A percentile compares a stretch with the other conserved stretches of the same genome.
Evolutionary conservation across 2,888 invertebrate genomes (phyloP).

Genomic region (Deilephila elpenor): DNA sequence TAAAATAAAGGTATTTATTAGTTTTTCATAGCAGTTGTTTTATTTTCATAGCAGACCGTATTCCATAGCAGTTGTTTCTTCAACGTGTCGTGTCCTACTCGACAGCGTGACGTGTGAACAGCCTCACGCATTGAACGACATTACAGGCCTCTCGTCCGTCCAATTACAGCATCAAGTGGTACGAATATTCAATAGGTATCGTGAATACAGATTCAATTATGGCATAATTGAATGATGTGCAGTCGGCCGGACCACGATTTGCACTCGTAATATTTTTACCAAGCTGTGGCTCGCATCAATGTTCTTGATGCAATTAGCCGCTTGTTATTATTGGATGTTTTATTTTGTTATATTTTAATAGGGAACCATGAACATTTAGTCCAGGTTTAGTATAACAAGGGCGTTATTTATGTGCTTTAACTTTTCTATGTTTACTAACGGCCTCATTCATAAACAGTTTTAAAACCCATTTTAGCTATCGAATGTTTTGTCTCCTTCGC

Average conservation of each 20-base stretch:
- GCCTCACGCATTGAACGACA: slow-evolving; percentile 48
- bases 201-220: slow-evolving; percentile 70
- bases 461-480: no score
- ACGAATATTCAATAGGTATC: slow-evolving; percentile 73
- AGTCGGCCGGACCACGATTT: slow-evolving; percentile 23
- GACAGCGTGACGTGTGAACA: slow-evolving; percentile 36
- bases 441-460: no score
- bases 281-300: neutral
- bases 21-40: no score
- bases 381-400: neutral
- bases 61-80: no score
- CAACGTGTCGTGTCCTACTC: neutral
- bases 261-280: slow-evolving; percentile 10
- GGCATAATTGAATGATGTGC: slow-evolving; percentile 50
- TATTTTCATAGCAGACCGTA: no score
- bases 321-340: neutral
- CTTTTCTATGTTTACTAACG: no score
- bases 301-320: slow-evolving; percentile 10
- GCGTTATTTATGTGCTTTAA: no score
- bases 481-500: no score
- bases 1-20: no score
- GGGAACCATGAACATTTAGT: neutral
- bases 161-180: slow-evolving; percentile 72
- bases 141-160: slow-evolving; percentile 59
- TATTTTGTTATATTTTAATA: neutral